Percentiles rank a stretch among this genome's conserved stretches.
Evolutionary conservation across 2,113 vertebrate genomes (phyloP).

Genomic region (Chloroceryle aenea): DNA sequence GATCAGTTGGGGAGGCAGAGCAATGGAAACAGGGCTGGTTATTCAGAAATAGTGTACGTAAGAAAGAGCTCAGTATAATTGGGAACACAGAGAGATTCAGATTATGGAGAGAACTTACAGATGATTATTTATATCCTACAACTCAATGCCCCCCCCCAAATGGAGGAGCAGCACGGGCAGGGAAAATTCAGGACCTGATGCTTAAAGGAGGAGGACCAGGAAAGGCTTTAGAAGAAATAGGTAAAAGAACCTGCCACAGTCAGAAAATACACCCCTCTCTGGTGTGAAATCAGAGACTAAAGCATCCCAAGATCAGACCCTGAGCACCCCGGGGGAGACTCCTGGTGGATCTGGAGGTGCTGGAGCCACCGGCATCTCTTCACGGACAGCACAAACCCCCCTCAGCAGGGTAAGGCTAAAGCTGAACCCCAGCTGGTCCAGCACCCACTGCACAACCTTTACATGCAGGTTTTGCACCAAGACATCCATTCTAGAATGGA

Average conservation of each 20-base stretch:
- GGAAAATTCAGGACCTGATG: neutral
- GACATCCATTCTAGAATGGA: neutral
- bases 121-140: neutral
- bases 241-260: rapidly evolving
- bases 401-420: neutral
- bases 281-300: neutral
- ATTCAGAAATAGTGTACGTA: neutral
- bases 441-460: neutral
- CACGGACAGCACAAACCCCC: neutral
- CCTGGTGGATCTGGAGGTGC: no score
- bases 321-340: neutral
- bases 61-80: neutral
- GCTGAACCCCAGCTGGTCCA: neutral
- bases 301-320: neutral
- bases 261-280: neutral
- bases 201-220: neutral
- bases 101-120: neutral
- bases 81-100: neutral
- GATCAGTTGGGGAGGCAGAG: neutral
- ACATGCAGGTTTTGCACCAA: neutral
- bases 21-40: neutral
- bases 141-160: neutral
- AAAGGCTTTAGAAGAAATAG: neutral
- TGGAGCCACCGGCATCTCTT: neutral
- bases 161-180: rapidly evolving